Conservation (phyloP, 2,113 vertebrate genomes). For the Otis tarda region DNA sequence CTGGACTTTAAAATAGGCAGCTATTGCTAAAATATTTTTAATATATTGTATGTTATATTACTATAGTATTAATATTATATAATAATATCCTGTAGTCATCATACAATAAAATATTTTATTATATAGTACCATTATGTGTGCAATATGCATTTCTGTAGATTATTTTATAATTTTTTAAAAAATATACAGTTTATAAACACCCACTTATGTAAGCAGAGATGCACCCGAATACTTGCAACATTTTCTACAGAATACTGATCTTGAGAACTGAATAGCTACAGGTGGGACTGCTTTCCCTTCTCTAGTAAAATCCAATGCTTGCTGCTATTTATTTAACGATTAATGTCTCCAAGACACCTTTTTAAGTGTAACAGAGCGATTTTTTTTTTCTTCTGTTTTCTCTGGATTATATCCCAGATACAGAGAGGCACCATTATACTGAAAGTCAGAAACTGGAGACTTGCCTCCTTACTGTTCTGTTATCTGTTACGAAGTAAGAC, state of each 20-base stretch:
- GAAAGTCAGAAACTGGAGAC: constrained; percentile 14
- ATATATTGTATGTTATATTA: not conserved
- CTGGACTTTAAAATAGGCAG: not conserved
- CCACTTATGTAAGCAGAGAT: no score
- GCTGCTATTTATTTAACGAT: constrained; percentile 67
- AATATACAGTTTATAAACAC: not conserved
- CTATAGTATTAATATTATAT: not conserved
- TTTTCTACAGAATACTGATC: constrained; percentile 52
- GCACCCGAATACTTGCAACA: not conserved
- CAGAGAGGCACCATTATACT: not conserved
- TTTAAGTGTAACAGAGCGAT: not conserved
- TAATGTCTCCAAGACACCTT: constrained; percentile 60
- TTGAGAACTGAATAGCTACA: not conserved
- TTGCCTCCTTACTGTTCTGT: not conserved
- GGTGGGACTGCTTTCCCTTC: not conserved
- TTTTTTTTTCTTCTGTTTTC: constrained; percentile 46
- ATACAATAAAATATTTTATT: no score
- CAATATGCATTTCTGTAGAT: not conserved
- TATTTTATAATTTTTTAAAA: not conserved
- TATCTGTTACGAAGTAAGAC: not conserved
- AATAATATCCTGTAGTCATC: not conserved
- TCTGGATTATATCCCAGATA: constrained; percentile 41
- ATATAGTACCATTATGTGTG: not conserved
- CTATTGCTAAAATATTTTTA: not conserved
- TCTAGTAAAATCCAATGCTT: constrained; percentile 32